Percentiles rank a stretch among this genome's conserved stretches.
These are phyloP conservation scores for Heliothis subflexa DNA, from an alignment of 1,140 invertebrate genomes.

Conservation along the genomic window DNA sequence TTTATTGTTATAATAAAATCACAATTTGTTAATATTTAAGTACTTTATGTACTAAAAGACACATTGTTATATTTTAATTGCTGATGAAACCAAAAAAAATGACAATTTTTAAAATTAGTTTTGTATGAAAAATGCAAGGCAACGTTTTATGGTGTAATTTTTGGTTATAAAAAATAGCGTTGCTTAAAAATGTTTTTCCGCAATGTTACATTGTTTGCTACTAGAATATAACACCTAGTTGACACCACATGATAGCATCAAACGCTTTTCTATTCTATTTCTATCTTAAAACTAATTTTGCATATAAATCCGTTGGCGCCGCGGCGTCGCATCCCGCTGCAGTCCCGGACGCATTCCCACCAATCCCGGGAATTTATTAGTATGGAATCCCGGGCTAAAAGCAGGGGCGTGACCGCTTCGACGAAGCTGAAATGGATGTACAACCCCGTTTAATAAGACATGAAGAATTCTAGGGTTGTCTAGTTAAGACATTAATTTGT, in stretches of 20 bases:
- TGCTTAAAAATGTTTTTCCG: not conserved
- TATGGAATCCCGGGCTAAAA: constrained; percentile 41
- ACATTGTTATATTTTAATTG: too few species aligned
- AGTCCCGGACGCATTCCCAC: constrained; percentile 46
- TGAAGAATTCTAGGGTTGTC: constrained; percentile 10
- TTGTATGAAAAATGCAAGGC: not conserved
- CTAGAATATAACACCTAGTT: constrained; percentile 1
- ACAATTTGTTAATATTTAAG: not conserved
- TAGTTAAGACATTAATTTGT: not conserved
- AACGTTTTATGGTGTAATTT: not conserved
- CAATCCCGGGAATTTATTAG: constrained; percentile 47
- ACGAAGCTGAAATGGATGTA: constrained; percentile 35
- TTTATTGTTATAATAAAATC: not conserved
- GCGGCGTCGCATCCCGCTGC: constrained; percentile 41
- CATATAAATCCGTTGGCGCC: constrained; percentile 46
- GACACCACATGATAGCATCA: constrained; percentile 21
- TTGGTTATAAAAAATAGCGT: not conserved
- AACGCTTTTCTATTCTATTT: constrained; percentile 43
- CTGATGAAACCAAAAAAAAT: too few species aligned
- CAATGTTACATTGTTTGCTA: not conserved
- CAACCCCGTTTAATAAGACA: constrained; percentile 43
- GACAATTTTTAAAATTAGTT: not conserved
- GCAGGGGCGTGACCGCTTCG: constrained; percentile 34
- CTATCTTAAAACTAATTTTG: constrained; percentile 40
- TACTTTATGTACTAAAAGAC: not conserved